These are phyloP conservation scores for Brevimyrus niger DNA, from an alignment of 2,113 vertebrate genomes.

Conservation along the genomic window DNA sequence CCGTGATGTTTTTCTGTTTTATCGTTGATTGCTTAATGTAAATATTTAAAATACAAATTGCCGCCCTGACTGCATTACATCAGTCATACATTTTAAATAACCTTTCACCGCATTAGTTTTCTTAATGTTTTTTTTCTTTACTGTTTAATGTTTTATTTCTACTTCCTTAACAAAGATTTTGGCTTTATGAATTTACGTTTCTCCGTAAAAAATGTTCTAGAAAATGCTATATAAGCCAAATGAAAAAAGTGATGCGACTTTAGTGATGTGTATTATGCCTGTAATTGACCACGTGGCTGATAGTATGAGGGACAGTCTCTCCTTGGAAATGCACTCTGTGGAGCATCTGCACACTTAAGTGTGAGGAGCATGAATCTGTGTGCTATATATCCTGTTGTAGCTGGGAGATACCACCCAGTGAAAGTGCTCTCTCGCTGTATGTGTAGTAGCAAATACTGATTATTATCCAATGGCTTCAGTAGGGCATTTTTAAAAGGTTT, in stretches of 20 bases:
- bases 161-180: neutral
- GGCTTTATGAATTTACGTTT: neutral
- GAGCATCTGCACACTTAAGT: neutral
- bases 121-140: neutral
- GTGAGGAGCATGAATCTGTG: neutral
- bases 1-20: neutral
- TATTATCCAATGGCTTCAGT: neutral
- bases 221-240: neutral
- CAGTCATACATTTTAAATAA: neutral
- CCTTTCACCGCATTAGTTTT: neutral
- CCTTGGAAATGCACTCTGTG: neutral
- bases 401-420: neutral
- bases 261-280: neutral
- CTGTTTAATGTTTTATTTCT: neutral
- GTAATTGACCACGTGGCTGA: neutral
- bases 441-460: neutral
- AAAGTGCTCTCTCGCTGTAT: neutral
- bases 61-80: too few species aligned
- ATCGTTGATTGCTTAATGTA: neutral
- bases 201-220: neutral
- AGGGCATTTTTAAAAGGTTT: neutral
- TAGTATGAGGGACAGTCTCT: neutral
- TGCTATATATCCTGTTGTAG: neutral
- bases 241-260: neutral
- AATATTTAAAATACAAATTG: too few species aligned